Base-by-base conservation (phyloP, 2,797 vertebrate species). In the Pseudomugil tenellus region DNA sequence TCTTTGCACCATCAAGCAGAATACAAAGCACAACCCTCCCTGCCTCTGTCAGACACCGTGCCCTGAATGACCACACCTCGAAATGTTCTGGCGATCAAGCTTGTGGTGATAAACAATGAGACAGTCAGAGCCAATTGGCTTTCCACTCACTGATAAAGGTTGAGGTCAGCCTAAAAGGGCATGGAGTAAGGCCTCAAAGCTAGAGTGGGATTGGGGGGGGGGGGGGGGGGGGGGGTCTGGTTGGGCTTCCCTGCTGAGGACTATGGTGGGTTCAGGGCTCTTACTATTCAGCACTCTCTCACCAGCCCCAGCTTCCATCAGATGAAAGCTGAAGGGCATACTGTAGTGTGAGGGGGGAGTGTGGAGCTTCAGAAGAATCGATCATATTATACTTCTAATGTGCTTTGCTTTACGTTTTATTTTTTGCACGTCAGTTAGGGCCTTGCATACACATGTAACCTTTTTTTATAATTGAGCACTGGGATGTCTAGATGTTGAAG, bases 151-250 rank as follows among this genome's bases (percentile, higher is more conserved):
- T 26, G 68, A 54, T 62, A 84, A 88, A 90, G 83, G 77, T 84
- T 70, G 58, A 68, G 80, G 76, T 87, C 68, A 70, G 25, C 46
- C 77, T 58, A n/a, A 85, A 84, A 87, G 83, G 84, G 63, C 79
- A 60, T 12, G 29, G 70, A 61, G 58, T 70, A 70, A 81, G 63
- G 43, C 76, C 85, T 89, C 85, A 84, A 77, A 88, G 81, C 67
- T 54, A 54, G 54, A 59, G 49, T n/a, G 71, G 62, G 59, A 69
- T 53, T n/a, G n/a, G n/a, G n/a, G n/a, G n/a, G n/a, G n/a, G n/a
- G n/a, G n/a, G n/a, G n/a, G n/a, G n/a, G n/a, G n/a, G 58, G 48
- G 59, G 66, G 72, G 62, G 62, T 69, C 29, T 58, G 46, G 37
- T 58, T 59, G 41, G 46, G 75, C 76, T 52, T 60, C 57, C 84